Conservation (phyloP, 2,888 invertebrate species). For the Plebejus anna region DNA sequence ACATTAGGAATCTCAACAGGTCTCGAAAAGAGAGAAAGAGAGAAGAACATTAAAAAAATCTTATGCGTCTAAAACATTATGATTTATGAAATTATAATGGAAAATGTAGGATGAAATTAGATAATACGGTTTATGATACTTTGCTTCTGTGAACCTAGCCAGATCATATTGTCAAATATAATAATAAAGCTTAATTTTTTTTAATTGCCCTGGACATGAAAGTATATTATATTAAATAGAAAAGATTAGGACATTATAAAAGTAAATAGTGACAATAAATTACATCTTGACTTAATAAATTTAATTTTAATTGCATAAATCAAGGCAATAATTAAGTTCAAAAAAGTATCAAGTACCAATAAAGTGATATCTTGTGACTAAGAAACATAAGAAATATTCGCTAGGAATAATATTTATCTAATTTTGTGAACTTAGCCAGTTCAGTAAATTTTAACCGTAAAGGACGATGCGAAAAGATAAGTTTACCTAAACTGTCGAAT, state of each 20-base stretch:
- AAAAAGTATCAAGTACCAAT: neutral
- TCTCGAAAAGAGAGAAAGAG: neutral
- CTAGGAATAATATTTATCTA: too few relatives aligned
- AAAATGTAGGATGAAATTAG: too few relatives aligned
- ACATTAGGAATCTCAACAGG: neutral
- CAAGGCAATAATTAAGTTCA: neutral
- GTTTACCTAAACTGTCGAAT: too few relatives aligned
- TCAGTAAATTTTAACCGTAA: too few relatives aligned
- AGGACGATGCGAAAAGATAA: too few relatives aligned
- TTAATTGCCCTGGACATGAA: neutral
- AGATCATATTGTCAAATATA: neutral
- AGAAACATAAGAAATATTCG: too few relatives aligned
- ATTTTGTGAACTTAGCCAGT: too few relatives aligned
- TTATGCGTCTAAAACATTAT: too few relatives aligned
- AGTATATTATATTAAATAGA: neutral
- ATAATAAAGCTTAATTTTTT: neutral
- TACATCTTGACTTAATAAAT: neutral
- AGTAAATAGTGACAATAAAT: neutral
- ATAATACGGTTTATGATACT: too few relatives aligned
- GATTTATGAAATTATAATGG: too few relatives aligned
- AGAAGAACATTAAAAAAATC: neutral
- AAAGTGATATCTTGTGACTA: neutral
- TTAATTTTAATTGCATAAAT: slow-evolving; percentile 4
- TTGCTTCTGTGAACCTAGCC: neutral
- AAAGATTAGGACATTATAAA: neutral